These are phyloP conservation scores for Paracentrotus lividus DNA, from an alignment of 53 echinoderm and acorn worm species.

Conservation along the genomic window DNA sequence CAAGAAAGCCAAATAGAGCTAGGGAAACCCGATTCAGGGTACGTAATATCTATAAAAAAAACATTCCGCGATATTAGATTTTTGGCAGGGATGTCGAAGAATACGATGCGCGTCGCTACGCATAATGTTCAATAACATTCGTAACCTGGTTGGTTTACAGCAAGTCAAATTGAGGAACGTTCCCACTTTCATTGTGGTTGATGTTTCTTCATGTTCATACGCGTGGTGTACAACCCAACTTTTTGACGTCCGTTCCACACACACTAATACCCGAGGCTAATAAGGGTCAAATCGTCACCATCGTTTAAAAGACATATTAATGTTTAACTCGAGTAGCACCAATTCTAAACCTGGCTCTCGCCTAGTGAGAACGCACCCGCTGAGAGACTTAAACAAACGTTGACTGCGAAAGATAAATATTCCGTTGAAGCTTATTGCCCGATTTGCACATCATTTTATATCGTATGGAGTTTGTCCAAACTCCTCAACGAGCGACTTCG, in stretches of 20 bases:
- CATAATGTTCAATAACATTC: conserved; percentile 37
- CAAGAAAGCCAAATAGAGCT: conserved; percentile 53
- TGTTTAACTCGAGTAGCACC: conserved; percentile 14
- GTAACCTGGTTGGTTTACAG: neutral
- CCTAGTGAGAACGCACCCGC: neutral
- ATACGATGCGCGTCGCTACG: neutral
- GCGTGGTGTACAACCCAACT: neutral
- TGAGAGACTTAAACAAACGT: conserved; percentile 38
- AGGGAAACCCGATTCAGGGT: conserved; percentile 27
- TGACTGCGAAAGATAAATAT: conserved; percentile 50
- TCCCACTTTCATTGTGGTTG: neutral
- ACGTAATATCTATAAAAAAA: conserved; percentile 42
- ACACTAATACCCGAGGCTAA: neutral
- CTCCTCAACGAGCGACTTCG: conserved; percentile 40
- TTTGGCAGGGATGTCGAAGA: conserved; percentile 37
- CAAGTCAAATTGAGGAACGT: neutral
- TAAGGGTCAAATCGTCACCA: neutral
- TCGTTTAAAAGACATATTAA: neutral
- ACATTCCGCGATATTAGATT: conserved; percentile 33
- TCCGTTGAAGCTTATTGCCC: conserved; percentile 50
- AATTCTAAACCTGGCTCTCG: neutral
- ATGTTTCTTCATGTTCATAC: neutral
- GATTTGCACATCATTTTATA: conserved; percentile 43
- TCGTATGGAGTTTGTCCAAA: conserved; percentile 42
- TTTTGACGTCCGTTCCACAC: neutral